A percentile compares a stretch with the other conserved stretches of the same genome.
Conservation (phyloP, 2,888 invertebrate genomes). For the Clistopyga incitator region DNA sequence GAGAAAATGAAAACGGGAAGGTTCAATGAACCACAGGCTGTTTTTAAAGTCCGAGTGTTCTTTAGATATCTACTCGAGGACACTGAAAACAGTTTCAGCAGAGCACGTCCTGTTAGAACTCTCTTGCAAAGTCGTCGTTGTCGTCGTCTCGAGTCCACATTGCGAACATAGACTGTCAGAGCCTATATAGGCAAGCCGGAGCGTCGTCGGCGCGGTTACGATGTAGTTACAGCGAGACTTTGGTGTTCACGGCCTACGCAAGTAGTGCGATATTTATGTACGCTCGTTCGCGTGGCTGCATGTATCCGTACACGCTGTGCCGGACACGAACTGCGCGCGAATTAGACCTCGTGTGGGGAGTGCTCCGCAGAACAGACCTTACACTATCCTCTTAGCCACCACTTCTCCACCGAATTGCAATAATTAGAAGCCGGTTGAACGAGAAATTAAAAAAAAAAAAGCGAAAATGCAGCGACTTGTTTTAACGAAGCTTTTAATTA, state of each 20-base stretch:
- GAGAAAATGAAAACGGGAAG: background rate
- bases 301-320: constrained; percentile 46
- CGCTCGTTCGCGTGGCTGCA: constrained; percentile 39
- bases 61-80: constrained; percentile 4
- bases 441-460: no score
- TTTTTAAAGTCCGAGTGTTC: constrained; percentile 12
- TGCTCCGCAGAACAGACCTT: constrained; percentile 13
- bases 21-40: constrained; percentile 14
- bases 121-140: constrained; percentile 21
- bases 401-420: constrained; percentile 42
- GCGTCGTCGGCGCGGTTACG: constrained; percentile 39
- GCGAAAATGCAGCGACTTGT: constrained; percentile 20
- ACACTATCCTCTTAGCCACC: background rate
- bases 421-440: constrained; percentile 65
- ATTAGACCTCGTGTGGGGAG: constrained; percentile 37
- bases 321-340: constrained; percentile 38
- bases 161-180: constrained; percentile 3
- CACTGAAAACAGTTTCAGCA: constrained; percentile 27
- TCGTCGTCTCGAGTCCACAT: constrained; percentile 9
- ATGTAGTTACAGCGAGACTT: constrained; percentile 50
- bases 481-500: background rate
- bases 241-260: constrained; percentile 67
- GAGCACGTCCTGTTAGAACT: constrained; percentile 52
- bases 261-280: constrained; percentile 67
- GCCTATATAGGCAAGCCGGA: background rate